Evolutionary conservation across 2,797 vertebrate species (phyloP).

Genomic region (Channallabes apus): DNA sequence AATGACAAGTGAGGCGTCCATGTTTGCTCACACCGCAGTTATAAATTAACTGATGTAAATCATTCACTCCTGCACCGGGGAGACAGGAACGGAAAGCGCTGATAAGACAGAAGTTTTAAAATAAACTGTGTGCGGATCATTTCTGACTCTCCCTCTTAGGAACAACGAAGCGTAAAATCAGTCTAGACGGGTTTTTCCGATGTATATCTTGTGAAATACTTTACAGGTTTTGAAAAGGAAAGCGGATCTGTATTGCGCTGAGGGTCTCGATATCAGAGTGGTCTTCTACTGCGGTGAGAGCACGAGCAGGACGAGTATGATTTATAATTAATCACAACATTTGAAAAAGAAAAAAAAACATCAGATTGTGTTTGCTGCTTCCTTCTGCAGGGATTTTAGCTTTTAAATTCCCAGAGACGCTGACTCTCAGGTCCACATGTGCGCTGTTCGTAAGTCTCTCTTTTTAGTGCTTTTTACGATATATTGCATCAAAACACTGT

Average conservation of each 20-base stretch:
- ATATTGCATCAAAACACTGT: background rate
- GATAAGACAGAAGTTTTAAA: no score
- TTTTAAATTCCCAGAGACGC: conserved; percentile 92
- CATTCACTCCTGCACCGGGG: no score
- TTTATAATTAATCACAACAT: background rate
- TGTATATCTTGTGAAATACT: conserved; percentile 32
- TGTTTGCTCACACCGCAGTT: no score
- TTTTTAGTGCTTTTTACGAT: background rate
- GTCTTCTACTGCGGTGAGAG: conserved; percentile 96
- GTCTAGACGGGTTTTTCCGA: background rate
- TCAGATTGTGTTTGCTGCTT: background rate
- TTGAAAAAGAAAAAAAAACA: background rate
- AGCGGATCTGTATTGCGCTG: conserved; percentile 87
- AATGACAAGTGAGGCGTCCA: no score
- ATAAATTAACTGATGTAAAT: no score
- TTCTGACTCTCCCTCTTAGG: no score
- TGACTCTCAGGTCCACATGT: conserved; percentile 91
- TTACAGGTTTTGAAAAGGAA: conserved; percentile 92
- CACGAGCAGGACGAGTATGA: background rate
- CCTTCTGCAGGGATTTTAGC: conserved; percentile 85
- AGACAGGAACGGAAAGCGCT: no score
- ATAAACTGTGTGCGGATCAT: no score
- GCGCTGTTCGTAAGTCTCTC: conserved; percentile 89
- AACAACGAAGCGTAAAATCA: no score
- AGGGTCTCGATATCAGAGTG: conserved; percentile 87